Base-by-base conservation (phyloP, 1,140 invertebrate genomes). In the Drosophila subpulchrella region DNA sequence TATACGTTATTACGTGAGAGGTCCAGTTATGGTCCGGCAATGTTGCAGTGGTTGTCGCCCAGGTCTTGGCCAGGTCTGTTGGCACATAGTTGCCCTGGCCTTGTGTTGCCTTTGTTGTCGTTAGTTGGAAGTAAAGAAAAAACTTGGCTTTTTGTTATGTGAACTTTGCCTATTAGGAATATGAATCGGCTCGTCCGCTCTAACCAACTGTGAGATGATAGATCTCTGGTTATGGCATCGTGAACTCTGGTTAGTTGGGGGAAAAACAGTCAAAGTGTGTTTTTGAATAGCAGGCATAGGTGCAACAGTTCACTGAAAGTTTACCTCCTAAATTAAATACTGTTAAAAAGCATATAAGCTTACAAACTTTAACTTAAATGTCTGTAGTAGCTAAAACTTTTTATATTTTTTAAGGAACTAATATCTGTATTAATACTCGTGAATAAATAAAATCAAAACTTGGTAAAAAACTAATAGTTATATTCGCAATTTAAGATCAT, bases 1-100 rank as follows among this genome's bases (percentile, higher is more conserved):
- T 81, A 89, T 89, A 89, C 75, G 59, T 84, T 89, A 89, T 89
- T 89, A 89, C 84, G 84, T 89, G 84, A 90, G 85, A 89, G 84
- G 84, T 90, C 85, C 81, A 89, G 80, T 84, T 89, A 88, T 88
- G 83, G 83, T 75, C 76, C 72, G 78, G 57, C 80, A 70, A 88
- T 89, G 83, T 47, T 48, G 81, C 65, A 53, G 74, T 51, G 30
- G 48, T 51, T 51, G 48, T 48, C 47, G 47, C 47, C 42, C 47
- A 48, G 53, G 41, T 75, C 55, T 47, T 48, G n/a, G 44, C 15
- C 32, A 34, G 32, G 32, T 34, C 41, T 41, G 38, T 34, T 72
- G 42, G 59, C 36, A 47, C 47, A 39, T 70, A 71, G 58, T 47
- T 57, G 65, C 65, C 74, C 67, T 15, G 66, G 66, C 66, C 56